Conservation (phyloP, 2,113 vertebrate species). For the Plecturocebus donacophilus region DNA sequence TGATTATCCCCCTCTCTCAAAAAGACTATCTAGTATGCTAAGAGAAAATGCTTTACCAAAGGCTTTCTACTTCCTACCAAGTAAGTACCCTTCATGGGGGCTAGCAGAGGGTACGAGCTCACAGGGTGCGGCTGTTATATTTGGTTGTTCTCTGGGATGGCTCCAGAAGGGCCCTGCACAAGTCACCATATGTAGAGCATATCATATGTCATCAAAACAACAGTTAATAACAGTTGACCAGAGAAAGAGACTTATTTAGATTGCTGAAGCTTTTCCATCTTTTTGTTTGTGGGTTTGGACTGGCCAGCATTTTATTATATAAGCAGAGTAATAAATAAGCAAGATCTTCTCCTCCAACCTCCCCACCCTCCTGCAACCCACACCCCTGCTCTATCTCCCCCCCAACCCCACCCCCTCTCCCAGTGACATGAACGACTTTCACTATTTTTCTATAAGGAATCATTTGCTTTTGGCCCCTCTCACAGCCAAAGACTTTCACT, state of each 20-base stretch:
- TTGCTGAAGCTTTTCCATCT: background rate
- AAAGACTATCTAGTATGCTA: constrained; percentile 87
- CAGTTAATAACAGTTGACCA: background rate
- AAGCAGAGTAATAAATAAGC: background rate
- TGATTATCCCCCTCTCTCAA: constrained; percentile 47
- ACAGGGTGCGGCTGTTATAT: constrained; percentile 72
- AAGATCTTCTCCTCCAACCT: background rate
- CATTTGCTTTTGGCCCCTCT: constrained; percentile 35
- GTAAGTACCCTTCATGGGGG: constrained; percentile 82
- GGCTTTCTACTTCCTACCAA: constrained; percentile 84
- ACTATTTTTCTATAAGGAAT: constrained; percentile 20
- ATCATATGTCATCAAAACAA: constrained; percentile 65
- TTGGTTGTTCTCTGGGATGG: constrained; percentile 76
- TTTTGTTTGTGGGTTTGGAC: background rate
- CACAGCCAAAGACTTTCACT: constrained; percentile 46
- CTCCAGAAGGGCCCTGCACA: constrained; percentile 70
- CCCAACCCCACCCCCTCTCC: background rate
- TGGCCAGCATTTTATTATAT: background rate
- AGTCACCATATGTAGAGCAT: constrained; percentile 66
- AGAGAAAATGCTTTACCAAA: constrained; percentile 81
- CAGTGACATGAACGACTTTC: constrained; percentile 26
- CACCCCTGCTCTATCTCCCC: rapidly evolving
- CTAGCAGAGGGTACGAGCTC: constrained; percentile 70
- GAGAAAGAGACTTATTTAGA: background rate
- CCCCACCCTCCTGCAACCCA: background rate